phyloP scores from a whole-genome alignment of 1,140 invertebrate genomes.

The Panonychus citri region DNA sequence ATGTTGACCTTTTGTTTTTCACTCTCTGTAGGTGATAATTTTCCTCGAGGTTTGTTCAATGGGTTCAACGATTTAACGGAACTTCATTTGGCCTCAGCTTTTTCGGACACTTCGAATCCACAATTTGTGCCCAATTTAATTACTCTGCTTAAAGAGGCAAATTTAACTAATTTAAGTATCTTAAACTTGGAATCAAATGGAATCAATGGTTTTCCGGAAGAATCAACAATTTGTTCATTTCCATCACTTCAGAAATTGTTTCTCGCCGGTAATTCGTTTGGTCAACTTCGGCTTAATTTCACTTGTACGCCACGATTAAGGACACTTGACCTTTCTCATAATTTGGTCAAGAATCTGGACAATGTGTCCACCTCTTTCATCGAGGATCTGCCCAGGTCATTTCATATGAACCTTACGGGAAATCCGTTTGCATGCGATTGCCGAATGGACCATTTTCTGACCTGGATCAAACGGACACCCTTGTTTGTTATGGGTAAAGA shows the following conservation, averaged over 20 bases:
- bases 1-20: neutral
- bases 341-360: constrained; percentile 35
- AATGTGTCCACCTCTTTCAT: constrained; percentile 32
- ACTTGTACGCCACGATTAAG: constrained; percentile 37
- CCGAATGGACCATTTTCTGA: constrained; percentile 32
- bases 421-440: constrained; percentile 46
- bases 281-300: constrained; percentile 38
- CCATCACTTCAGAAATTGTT: constrained; percentile 39
- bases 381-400: constrained; percentile 29
- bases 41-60: constrained; percentile 47
- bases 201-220: constrained; percentile 37
- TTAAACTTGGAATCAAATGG: constrained; percentile 55
- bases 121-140: constrained; percentile 28
- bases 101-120: constrained; percentile 23
- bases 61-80: constrained; percentile 39
- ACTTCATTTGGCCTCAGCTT: constrained; percentile 48
- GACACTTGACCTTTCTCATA: constrained; percentile 43
- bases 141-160: constrained; percentile 43
- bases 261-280: constrained; percentile 36
- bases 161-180: constrained; percentile 38
- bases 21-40: constrained; percentile 24
- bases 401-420: constrained; percentile 37
- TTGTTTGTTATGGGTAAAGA: constrained; percentile 30
- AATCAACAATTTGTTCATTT: constrained; percentile 41
- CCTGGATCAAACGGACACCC: constrained; percentile 36